Conservation (phyloP, 1,140 invertebrate genomes). For the Adelges cooleyi region DNA sequence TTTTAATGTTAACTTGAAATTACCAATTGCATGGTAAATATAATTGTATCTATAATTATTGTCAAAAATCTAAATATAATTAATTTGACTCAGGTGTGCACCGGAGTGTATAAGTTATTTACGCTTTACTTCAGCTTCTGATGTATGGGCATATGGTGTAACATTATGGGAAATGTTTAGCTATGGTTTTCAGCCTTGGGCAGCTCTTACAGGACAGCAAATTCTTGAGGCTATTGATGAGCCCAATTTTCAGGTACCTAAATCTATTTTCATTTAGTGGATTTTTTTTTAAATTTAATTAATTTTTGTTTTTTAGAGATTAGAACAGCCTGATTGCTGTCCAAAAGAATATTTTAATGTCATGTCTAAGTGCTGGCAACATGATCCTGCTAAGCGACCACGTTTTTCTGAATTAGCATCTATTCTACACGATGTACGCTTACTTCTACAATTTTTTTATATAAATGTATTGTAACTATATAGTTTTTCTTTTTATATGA, state of each 20-base stretch:
- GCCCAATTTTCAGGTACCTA: conserved; percentile 61
- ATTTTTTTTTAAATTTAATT: background rate
- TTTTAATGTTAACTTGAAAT: conserved; percentile 93
- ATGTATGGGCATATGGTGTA: conserved; percentile 96
- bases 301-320: conserved; percentile 44
- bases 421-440: conserved; percentile 59
- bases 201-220: conserved; percentile 85
- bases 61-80: background rate
- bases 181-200: conserved; percentile 96
- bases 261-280: background rate
- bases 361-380: conserved; percentile 93
- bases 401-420: conserved; percentile 77
- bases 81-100: conserved; percentile 58
- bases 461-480: too few relatives aligned
- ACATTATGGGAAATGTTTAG: conserved; percentile 99
- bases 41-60: conserved; percentile 11
- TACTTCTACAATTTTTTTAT: background rate
- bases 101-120: conserved; percentile 95
- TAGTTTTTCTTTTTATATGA: conserved; percentile 31
- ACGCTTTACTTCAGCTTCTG: conserved; percentile 88
- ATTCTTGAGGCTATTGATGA: conserved; percentile 92
- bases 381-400: conserved; percentile 78
- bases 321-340: conserved; percentile 89
- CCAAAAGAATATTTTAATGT: conserved; percentile 83
- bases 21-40: conserved; percentile 90